Evolutionary conservation across 2,888 invertebrate genomes (phyloP).

Genomic region (Cepaea hortensis): DNA sequence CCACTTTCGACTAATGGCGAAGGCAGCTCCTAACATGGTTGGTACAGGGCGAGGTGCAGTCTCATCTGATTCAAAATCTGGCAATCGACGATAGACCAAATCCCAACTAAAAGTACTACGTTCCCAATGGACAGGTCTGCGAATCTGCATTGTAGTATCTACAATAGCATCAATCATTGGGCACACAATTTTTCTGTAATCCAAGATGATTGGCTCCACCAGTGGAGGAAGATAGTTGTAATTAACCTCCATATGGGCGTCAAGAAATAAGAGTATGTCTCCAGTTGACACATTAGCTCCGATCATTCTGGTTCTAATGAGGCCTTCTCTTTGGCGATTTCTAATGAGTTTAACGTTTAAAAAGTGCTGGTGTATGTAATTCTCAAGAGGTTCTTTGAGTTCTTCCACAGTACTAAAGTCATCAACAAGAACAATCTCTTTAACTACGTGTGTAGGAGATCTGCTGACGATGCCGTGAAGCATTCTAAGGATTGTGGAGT

Average conservation of each 20-base stretch:
- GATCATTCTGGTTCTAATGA: slow-evolving; percentile 42
- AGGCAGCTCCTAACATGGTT: slow-evolving; percentile 87
- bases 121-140: not conserved
- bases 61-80: slow-evolving; percentile 8
- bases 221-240: slow-evolving; percentile 47
- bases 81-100: not conserved
- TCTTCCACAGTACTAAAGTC: slow-evolving; percentile 46
- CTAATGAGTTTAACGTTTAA: slow-evolving; percentile 37
- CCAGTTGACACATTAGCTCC: slow-evolving; percentile 45
- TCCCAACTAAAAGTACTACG: slow-evolving; percentile 26
- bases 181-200: slow-evolving; percentile 43
- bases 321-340: slow-evolving; percentile 43
- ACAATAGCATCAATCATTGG: slow-evolving; percentile 40
- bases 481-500: slow-evolving; percentile 43
- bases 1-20: slow-evolving; percentile 93
- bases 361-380: slow-evolving; percentile 37
- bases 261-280: slow-evolving; percentile 48
- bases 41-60: slow-evolving; percentile 48
- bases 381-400: slow-evolving; percentile 39
- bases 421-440: slow-evolving; percentile 50
- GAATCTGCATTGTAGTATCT: not conserved
- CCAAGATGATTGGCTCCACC: slow-evolving; percentile 30
- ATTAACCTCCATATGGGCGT: slow-evolving; percentile 49
- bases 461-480: slow-evolving; percentile 41
- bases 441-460: slow-evolving; percentile 31